Base-by-base conservation (phyloP, 2,888 invertebrate species). In the Strigamia crassipes region DNA sequence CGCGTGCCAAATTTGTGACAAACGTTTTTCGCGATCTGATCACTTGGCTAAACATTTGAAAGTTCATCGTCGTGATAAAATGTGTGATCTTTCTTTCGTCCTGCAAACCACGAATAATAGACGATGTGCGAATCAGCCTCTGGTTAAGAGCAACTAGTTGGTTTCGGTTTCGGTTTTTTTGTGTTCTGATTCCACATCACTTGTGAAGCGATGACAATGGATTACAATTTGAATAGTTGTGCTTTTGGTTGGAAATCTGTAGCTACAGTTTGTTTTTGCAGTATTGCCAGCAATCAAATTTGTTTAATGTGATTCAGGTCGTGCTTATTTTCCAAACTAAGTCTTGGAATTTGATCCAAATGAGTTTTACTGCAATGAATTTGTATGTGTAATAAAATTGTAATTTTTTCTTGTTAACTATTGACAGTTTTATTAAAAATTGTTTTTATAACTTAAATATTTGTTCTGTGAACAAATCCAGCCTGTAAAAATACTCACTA, bases 11-110 rank as follows among this genome's bases (percentile, higher is more conserved):
- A 91, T 94, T 85, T 98, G 97, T 88, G 91, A 92, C 79, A 97
- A 97, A 88, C 91, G 93, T 83, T 98, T 98, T 88, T 94, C 96
- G 0, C 91, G 97, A 34, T 96, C 96, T 38, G 97, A 98, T 88
- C 97, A 98, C 88, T 90, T 97, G 82, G 92, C 96, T 34, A 97
- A 97, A 88, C 97, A 98, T 88, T 92, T 93, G 18, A 95, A 89
- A 85, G 90, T 90, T 21, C 90, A 90, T 84, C 81, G 83, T 23
- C 15, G 82, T 27, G 82, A 81, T 23, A 79, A 79, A 38, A 51
- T 82, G 27, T 27, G 81, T 18, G 79, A 56, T 15, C 23, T 78
- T 38, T 78, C 15, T 18, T 31, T 15, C 4, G 78, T 78, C 4
- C 15, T 78, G 15, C 78, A 31, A 78, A 23, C 4, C 4, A 12